Base-by-base conservation (phyloP, 2,888 invertebrate species). In the Limnephilus rhombicus region DNA sequence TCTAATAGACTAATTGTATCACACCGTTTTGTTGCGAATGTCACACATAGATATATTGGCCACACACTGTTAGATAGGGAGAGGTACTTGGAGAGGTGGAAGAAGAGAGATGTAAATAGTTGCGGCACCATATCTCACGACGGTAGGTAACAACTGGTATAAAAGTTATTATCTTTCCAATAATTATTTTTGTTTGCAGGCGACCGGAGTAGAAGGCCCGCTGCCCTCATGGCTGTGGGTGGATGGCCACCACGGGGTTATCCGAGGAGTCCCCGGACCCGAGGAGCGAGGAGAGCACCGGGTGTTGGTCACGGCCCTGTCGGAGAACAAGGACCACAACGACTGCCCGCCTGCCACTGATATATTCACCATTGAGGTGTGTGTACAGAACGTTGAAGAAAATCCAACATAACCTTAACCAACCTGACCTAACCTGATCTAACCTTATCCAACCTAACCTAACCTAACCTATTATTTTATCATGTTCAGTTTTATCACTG, bases 201-300 rank as follows among this genome's bases (percentile, higher is more conserved):
- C 95, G 80, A 96, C 94, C 94, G 94, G 95, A 53, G 94, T 95
- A 85, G 95, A 95, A 31, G 95, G 95, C 90, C 94, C 95, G 1
- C 94, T 97, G 94, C 97, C 98, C 0, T 95, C 95, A 93, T 98
- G 98, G 98, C 95, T 98, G 94, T 96, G 97, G 93, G 98, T 98
- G 95, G 97, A 98, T 95, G 96, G 97, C 91, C 96, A 96, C 91
- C 97, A 97, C 93, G 97, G 97, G n/a, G 96, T 97, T 92, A 96
- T 98, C 94, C 97, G 97, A 95, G 98, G 98, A 31, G 96, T 98
- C 91, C 98, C 98, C 0, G 96, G 97, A 94, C 95, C 95, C 90
- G 96, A 96, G 92, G 97, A 98, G 94, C 95, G 97, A 18, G 98
- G 98, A 90, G 96, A 97, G 89, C 96, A 97, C 94, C 97, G 97